Percentiles rank a stretch among this genome's conserved stretches.
These are phyloP conservation scores for Drosophila mauritiana DNA, from an alignment of 1,140 invertebrate genomes.

Conservation along the genomic window DNA sequence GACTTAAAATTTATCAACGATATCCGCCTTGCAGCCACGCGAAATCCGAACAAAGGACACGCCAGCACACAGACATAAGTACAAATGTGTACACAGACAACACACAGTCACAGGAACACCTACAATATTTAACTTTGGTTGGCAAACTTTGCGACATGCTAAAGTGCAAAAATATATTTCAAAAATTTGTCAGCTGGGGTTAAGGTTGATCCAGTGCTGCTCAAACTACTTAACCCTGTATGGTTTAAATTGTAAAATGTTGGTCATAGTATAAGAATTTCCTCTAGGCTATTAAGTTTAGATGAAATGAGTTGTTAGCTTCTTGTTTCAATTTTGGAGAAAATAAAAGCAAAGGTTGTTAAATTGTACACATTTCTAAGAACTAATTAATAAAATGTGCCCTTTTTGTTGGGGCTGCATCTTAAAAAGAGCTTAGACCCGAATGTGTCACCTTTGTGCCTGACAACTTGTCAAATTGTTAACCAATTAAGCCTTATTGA, in stretches of 20 bases:
- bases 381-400: slow-evolving; percentile 25
- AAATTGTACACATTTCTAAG: background rate
- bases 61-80: slow-evolving; percentile 30
- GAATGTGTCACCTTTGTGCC: slow-evolving; percentile 30
- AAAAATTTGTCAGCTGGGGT: slow-evolving; percentile 51
- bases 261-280: background rate
- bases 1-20: slow-evolving; percentile 83
- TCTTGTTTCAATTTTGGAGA: too few relatives aligned
- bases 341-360: background rate
- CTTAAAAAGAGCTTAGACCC: slow-evolving; percentile 1
- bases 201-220: slow-evolving; percentile 23
- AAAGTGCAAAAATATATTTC: slow-evolving; percentile 38
- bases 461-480: slow-evolving; percentile 45
- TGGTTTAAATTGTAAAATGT: slow-evolving; percentile 5
- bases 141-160: slow-evolving; percentile 44
- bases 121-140: slow-evolving; percentile 48
- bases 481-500: slow-evolving; percentile 42
- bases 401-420: background rate
- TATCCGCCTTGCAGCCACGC: slow-evolving; percentile 62
- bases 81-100: slow-evolving; percentile 30
- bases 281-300: background rate
- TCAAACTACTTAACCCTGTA: slow-evolving; percentile 32
- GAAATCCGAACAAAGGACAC: slow-evolving; percentile 48
- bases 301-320: too few relatives aligned
- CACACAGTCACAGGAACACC: background rate